Base-by-base conservation (phyloP, 2,888 invertebrate species). In the Theristus sp. region DNA sequence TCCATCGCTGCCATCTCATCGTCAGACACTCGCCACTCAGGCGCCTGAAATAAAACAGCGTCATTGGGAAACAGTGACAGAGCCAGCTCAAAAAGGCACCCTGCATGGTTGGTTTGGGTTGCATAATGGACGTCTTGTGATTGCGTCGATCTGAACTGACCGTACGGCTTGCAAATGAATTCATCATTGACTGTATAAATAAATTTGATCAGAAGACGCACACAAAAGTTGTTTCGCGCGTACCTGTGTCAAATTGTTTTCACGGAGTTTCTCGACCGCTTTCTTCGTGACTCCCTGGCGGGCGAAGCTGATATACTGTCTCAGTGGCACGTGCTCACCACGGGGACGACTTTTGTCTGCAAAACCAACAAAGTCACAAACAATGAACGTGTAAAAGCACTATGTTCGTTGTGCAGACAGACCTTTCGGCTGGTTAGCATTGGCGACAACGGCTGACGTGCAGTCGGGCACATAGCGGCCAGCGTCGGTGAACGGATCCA, bases 401-500 rank as follows among this genome's bases (percentile, higher is more conserved):
- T 38, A 38, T 38, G n/a, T n/a, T n/a, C n/a, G n/a, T n/a, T n/a
- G n/a, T n/a, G n/a, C n/a, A n/a, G n/a, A n/a, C 49, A 10, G n/a
- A 49, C 49, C 49, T 49, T 49, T 49, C n/a, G 49, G 49, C n/a
- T 49, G 49, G n/a, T 49, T 49, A n/a, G 49, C 49, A 49, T 49
- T 49, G 49, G 49, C 49, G 3, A n/a, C n/a, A n/a, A 49, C 49
- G 20, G 24, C 20, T 27, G 54, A 3, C 22, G 17, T 27, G 6
- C 10, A 20, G n/a, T 59, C 62, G 29, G 74, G 71, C 17, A 73
- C 68, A 63, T 73, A 76, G 55, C 75, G 67, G 57, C 70, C 74
- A 10, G 67, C 65, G 22, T 77, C 77, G 20, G 78, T 79, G 62
- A 78, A 77, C 24, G 78, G 78, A 67, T 78, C 78, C 25, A 69